phyloP scores from a whole-genome alignment of 2,797 vertebrate genomes.

The Vespertilio murinus region DNA sequence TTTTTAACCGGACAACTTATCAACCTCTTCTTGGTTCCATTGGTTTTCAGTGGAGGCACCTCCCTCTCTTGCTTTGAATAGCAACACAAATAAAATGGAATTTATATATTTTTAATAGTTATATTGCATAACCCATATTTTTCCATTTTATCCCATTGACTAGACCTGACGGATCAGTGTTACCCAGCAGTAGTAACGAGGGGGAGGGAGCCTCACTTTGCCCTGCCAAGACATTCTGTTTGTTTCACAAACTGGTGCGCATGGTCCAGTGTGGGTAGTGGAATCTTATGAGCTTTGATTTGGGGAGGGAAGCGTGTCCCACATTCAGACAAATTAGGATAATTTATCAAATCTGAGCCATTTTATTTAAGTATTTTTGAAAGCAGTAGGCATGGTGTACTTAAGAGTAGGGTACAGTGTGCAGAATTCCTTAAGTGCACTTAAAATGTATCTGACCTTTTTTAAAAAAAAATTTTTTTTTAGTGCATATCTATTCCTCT shows the following conservation, averaged over 20 bases:
- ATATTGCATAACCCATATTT: background rate
- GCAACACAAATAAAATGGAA: background rate
- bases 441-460: background rate
- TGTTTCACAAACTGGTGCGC: background rate
- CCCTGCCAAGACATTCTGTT: background rate
- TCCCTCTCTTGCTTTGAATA: background rate
- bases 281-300: background rate
- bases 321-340: background rate
- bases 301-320: background rate
- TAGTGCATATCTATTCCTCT: background rate
- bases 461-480: background rate
- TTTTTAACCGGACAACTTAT: background rate
- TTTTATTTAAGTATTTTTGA: background rate
- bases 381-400: background rate
- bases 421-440: background rate
- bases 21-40: background rate
- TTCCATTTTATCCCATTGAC: background rate
- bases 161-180: background rate
- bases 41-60: background rate
- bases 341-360: background rate
- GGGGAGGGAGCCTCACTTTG: background rate
- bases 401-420: background rate
- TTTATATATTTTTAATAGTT: background rate
- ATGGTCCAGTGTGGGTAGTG: background rate
- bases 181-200: background rate